These are phyloP conservation scores for Mechanitis mazaeus DNA, from an alignment of 2,888 invertebrate species.

Conservation along the genomic window DNA sequence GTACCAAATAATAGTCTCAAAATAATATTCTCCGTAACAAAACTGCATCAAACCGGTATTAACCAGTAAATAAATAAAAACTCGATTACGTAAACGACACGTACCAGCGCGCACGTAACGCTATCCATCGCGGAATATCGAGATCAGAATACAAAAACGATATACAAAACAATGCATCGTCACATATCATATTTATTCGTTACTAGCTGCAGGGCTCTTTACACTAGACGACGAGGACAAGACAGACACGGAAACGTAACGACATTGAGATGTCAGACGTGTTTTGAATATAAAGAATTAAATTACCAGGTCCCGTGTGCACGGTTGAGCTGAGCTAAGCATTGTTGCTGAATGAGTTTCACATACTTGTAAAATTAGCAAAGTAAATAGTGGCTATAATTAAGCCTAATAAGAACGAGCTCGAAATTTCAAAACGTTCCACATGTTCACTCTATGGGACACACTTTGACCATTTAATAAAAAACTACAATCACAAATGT, in stretches of 20 bases:
- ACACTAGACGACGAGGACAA: constrained; percentile 1
- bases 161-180: constrained; percentile 14
- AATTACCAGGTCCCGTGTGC: no score
- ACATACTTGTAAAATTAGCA: no score
- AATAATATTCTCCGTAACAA: neutral
- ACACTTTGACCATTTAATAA: no score
- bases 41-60: neutral
- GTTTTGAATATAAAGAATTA: no score
- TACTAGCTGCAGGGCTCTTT: constrained; percentile 3
- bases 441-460: no score
- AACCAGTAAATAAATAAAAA: constrained; percentile 30
- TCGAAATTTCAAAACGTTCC: no score
- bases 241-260: constrained; percentile 1
- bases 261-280: neutral
- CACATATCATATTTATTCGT: constrained; percentile 14
- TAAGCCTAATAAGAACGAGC: no score
- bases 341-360: no score
- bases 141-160: constrained; percentile 17
- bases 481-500: no score
- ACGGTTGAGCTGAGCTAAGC: no score
- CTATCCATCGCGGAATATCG: constrained; percentile 15
- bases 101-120: constrained; percentile 22
- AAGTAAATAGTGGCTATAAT: no score
- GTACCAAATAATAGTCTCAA: no score
- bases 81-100: constrained; percentile 46